phyloP scores from a whole-genome alignment of 2,888 invertebrate species.

The Eristalinus sepulchralis region DNA sequence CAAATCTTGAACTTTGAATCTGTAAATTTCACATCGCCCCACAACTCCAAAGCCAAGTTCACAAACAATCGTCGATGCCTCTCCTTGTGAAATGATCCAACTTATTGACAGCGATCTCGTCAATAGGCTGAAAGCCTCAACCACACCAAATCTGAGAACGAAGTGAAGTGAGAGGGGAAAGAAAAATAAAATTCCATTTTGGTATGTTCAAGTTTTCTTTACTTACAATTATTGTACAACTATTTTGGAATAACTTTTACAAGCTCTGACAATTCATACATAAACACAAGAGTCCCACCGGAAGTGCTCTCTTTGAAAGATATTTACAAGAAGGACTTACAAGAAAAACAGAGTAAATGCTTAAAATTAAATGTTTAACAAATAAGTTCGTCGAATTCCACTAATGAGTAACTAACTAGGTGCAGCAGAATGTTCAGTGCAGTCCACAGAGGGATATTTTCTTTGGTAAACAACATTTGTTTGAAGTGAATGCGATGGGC shows the following conservation, averaged over 20 bases:
- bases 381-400: conserved; percentile 40
- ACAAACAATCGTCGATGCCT: too few species aligned
- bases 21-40: too few species aligned
- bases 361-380: conserved; percentile 22
- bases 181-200: neutral
- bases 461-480: conserved; percentile 2
- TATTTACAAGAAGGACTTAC: conserved; percentile 42
- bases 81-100: too few species aligned
- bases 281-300: neutral
- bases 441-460: neutral
- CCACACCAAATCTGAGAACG: neutral
- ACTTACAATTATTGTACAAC: conserved; percentile 32
- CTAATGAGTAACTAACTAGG: conserved; percentile 48
- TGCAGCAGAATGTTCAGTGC: conserved; percentile 27
- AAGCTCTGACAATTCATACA: neutral
- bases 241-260: conserved; percentile 24
- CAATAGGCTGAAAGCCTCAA: too few species aligned
- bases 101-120: too few species aligned
- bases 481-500: neutral
- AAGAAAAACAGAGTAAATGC: conserved; percentile 34
- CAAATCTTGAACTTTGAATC: too few species aligned
- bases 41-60: too few species aligned
- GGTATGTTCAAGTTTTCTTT: conserved; percentile 7
- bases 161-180: neutral
- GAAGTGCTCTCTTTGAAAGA: conserved; percentile 1